A percentile compares a stretch with the other conserved stretches of the same genome.
Evolutionary conservation across 2,113 vertebrate species (phyloP).

Genomic region (Larimichthys polyactis): DNA sequence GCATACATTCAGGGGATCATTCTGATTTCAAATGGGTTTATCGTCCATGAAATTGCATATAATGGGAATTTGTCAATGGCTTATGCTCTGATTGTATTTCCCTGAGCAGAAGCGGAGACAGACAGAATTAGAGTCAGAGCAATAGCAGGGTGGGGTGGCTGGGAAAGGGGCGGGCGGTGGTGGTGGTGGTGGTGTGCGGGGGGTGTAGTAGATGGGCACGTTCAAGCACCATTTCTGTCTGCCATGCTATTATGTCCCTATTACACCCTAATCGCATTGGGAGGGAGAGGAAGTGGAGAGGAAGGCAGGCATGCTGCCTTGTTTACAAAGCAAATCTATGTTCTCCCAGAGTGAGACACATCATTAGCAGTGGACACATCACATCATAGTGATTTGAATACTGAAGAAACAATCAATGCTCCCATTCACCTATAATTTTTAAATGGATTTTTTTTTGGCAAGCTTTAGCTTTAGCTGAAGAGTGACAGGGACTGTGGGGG

Average conservation of each 20-base stretch:
- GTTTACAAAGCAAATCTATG: constrained; percentile 65
- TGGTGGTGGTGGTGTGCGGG: too few species aligned
- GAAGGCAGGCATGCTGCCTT: constrained; percentile 27
- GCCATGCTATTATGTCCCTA: constrained; percentile 55
- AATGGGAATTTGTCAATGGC: constrained; percentile 75
- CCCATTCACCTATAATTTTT: constrained; percentile 10
- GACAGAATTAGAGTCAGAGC: constrained; percentile 46
- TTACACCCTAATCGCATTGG: constrained; percentile 58
- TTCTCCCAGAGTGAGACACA: constrained; percentile 42
- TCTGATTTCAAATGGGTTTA: constrained; percentile 76
- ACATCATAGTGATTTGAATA: constrained; percentile 43
- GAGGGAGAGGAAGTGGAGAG: constrained; percentile 26
- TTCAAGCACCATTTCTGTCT: constrained; percentile 50
- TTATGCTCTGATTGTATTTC: constrained; percentile 75
- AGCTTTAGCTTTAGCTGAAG: too few species aligned
- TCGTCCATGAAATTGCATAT: constrained; percentile 77
- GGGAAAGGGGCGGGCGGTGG: not conserved
- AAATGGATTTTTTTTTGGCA: too few species aligned
- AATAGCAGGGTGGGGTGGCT: not conserved
- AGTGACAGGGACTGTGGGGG: too few species aligned
- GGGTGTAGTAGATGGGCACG: constrained; percentile 7
- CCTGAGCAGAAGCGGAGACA: constrained; percentile 53
- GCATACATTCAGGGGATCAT: constrained; percentile 62
- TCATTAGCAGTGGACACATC: constrained; percentile 47
- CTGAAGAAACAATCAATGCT: constrained; percentile 37